These are phyloP conservation scores for Urophycis tenuis DNA, from an alignment of 2,797 vertebrate species.

Conservation along the genomic window DNA sequence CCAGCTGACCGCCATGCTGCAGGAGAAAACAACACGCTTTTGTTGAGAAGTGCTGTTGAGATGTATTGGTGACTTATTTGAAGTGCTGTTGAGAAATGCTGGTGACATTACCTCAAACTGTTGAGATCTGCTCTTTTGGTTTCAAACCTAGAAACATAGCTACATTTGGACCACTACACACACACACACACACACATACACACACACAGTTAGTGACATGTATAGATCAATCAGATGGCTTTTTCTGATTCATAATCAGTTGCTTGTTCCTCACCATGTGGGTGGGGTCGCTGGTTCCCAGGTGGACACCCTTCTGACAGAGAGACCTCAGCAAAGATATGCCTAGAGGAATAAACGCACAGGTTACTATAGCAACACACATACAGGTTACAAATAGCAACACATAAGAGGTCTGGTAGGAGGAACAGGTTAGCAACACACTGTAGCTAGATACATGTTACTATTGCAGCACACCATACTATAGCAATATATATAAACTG, in stretches of 20 bases:
- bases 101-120: conserved; percentile 32
- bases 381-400: background rate
- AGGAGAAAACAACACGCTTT: background rate
- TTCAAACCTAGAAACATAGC: conserved; percentile 60
- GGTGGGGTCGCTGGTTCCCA: conserved; percentile 51
- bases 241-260: background rate
- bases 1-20: conserved; percentile 60
- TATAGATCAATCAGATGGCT: background rate
- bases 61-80: background rate
- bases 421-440: no score
- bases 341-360: conserved; percentile 32
- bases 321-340: conserved; percentile 45
- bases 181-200: conserved; percentile 18
- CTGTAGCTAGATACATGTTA: background rate
- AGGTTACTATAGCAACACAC: background rate
- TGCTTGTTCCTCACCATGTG: conserved; percentile 48
- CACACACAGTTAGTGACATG: background rate
- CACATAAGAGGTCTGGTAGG: background rate
- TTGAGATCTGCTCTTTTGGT: conserved; percentile 61
- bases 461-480: background rate
- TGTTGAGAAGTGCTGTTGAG: background rate
- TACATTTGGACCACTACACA: conserved; percentile 66
- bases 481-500: no score
- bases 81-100: conserved; percentile 17
- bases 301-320: conserved; percentile 55